Percentiles rank a stretch among this genome's conserved stretches.
Conservation (phyloP, 2,797 vertebrate genomes). For the Rhodeus uyekii region DNA sequence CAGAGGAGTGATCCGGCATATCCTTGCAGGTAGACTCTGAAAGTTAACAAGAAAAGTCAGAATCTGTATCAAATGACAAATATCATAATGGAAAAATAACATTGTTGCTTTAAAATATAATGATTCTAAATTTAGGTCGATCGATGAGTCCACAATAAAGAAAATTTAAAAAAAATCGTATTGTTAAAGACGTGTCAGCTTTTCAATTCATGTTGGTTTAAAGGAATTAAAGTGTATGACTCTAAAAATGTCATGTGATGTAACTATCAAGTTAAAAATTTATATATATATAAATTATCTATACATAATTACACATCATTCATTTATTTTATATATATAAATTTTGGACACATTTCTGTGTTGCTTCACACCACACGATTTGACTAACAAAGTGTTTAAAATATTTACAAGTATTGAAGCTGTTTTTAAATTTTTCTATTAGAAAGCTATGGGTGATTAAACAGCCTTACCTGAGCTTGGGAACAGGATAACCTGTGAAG, state of each 20-base stretch:
- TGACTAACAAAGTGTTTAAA: not conserved
- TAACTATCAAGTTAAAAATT: not conserved
- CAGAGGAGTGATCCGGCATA: slow-evolving; percentile 47
- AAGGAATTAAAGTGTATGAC: not conserved
- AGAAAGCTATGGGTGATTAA: not conserved
- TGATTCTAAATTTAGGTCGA: not conserved
- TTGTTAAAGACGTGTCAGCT: no score
- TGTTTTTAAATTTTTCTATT: not conserved
- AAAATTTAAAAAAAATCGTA: no score
- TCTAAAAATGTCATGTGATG: not conserved
- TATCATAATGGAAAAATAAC: not conserved
- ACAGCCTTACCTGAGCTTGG: slow-evolving; percentile 83
- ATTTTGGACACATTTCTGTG: not conserved
- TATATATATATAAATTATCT: no score
- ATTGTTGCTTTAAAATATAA: not conserved
- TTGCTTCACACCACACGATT: not conserved
- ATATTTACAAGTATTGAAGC: not conserved
- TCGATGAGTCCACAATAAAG: not conserved
- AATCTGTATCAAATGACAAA: not conserved
- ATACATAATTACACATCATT: no score
- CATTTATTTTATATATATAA: no score
- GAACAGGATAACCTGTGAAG: slow-evolving; percentile 85
- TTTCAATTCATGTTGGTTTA: no score
- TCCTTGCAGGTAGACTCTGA: slow-evolving; percentile 75
- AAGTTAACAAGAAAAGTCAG: not conserved